Base-by-base conservation (phyloP, 1,140 invertebrate species). In the Aplysia californica region DNA sequence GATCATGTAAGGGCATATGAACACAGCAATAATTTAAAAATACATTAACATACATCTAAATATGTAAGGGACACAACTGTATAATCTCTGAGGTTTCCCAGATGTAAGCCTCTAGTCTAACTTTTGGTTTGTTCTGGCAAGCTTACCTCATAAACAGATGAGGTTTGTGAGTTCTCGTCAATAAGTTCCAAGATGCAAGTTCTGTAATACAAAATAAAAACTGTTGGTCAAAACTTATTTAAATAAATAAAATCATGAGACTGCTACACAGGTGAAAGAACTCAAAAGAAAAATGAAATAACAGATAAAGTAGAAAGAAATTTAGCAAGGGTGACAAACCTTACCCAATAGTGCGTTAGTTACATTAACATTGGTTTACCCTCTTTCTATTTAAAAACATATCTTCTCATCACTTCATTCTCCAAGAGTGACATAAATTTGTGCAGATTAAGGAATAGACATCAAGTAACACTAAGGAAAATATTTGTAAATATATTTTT, bases 171-270 rank as follows among this genome's bases (percentile, higher is more conserved):
- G 83, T 85, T 81, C 85, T 81, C 20, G 86, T 85, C 10, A 87
- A 61, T 56, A 87, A 82, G 76, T 87, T 87, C 86, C 86, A 87
- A 38, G 82, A 83, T 70, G 79, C 75, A n/a, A 87, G 68, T 69
- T 87, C 86, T 87, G 76, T 38, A 80, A 78, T 38, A 69, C 50
- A 80, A 41, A 71, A 35, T 39, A 15, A n/a, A 5, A 66, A 35
- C n/a, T 50, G 44, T 15, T 50, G n/a, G 44, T 50, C 10, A 50
- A 50, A 10, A 50, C 10, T 50, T 15, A 15, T 50, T 50, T 15
- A 15, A 50, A n/a, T 15, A 15, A 15, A 50, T 50, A 50, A 50
- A 50, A 10, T 15, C 10, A 50, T 50, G 44, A 10, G n/a, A 10
- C 10, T 50, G 44, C n/a, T 50, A 50, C n/a, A n/a, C 44, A 15